Conservation (phyloP, 2,888 invertebrate genomes). For the Branchipolynoe longqiensis region DNA sequence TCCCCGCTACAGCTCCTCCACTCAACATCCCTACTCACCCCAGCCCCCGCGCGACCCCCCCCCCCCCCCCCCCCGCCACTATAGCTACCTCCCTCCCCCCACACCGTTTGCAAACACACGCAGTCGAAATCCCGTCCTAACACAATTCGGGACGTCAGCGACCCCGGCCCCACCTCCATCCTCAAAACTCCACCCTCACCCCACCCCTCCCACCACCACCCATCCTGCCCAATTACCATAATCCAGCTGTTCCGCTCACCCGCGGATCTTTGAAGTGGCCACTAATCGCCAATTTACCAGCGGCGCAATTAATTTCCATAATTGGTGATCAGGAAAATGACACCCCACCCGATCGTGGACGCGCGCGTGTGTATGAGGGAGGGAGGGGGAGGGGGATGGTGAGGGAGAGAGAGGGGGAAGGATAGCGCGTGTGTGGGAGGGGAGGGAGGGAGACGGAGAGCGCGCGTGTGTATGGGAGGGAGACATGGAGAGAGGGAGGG, state of each 20-base stretch:
- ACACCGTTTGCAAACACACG: neutral
- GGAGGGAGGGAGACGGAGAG: no score
- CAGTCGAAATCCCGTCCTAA: neutral
- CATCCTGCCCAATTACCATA: slow-evolving; percentile 49
- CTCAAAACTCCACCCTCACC: neutral
- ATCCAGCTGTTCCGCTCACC: slow-evolving; percentile 31
- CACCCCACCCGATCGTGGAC: no score
- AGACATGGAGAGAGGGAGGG: no score
- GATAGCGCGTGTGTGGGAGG: no score
- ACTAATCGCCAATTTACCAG: slow-evolving; percentile 57
- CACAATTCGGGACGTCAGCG: neutral
- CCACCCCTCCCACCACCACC: neutral
- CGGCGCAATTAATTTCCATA: slow-evolving; percentile 57
- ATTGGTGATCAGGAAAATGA: slow-evolving; percentile 55
- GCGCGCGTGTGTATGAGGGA: no score
- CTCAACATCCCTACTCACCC: no score
- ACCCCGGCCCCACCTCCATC: neutral
- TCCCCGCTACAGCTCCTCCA: no score
- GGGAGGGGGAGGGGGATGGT: no score
- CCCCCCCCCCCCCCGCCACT: neutral
- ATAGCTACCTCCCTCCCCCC: neutral
- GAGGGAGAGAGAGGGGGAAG: no score
- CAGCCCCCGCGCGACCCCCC: slow-evolving; percentile 25
- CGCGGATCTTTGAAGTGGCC: slow-evolving; percentile 43
- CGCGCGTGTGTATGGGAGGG: no score